Conservation (phyloP, 2,113 vertebrate genomes). For the Semnornis frantzii region DNA sequence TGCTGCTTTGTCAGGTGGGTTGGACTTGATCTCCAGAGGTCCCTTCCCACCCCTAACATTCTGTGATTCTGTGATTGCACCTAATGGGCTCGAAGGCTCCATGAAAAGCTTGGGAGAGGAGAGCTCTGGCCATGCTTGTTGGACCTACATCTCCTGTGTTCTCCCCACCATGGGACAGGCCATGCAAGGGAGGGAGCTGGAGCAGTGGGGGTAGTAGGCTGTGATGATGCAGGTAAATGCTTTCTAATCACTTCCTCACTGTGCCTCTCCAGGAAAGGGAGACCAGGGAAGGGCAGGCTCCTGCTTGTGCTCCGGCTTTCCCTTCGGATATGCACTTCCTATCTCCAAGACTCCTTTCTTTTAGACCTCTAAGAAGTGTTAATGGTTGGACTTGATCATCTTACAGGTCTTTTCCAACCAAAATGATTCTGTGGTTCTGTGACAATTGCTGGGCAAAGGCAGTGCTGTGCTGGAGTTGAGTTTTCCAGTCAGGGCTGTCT, state of each 20-base stretch:
- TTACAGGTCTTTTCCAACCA: too few relatives aligned
- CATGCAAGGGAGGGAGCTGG: background rate
- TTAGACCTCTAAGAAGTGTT: background rate
- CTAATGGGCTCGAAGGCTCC: background rate
- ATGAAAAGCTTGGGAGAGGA: background rate
- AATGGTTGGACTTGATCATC: too few relatives aligned
- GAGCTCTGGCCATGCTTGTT: background rate
- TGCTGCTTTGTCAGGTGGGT: too few relatives aligned
- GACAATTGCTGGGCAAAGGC: background rate
- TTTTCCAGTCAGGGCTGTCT: background rate
- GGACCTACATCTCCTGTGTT: background rate
- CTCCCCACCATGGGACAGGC: background rate
- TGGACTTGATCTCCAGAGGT: too few relatives aligned
- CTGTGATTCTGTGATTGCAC: background rate
- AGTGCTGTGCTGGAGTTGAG: background rate
- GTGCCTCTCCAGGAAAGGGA: slow-evolving; percentile 2
- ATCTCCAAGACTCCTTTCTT: background rate
- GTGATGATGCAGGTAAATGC: slow-evolving; percentile 55
- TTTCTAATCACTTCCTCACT: slow-evolving; percentile 55
- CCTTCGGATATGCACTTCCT: background rate
- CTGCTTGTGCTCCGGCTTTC: background rate
- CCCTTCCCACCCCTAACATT: too few relatives aligned
- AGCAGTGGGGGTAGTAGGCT: slow-evolving; percentile 39
- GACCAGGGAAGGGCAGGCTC: background rate
- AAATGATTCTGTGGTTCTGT: too few relatives aligned